These are phyloP conservation scores for Dunckerocampus dactyliophorus DNA, from an alignment of 2,113 vertebrate species.

Conservation along the genomic window DNA sequence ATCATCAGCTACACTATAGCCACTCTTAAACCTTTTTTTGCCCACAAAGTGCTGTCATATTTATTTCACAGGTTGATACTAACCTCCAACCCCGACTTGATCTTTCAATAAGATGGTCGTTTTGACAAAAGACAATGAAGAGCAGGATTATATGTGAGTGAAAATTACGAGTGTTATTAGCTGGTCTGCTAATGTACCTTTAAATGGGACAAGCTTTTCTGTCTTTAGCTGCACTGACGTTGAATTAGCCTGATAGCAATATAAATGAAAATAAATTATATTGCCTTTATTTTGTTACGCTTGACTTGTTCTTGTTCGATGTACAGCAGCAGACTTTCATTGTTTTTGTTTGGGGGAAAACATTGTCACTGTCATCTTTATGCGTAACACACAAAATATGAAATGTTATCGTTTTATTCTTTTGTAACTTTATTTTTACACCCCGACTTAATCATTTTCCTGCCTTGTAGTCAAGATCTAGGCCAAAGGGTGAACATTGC, in stretches of 20 bases:
- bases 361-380: too few relatives aligned
- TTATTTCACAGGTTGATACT: not conserved
- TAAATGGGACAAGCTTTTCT: not conserved
- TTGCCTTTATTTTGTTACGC: not conserved
- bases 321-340: too few relatives aligned
- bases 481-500: conserved; percentile 21
- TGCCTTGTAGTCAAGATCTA: conserved; percentile 5
- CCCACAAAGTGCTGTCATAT: not conserved
- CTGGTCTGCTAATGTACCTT: not conserved
- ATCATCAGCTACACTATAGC: not conserved
- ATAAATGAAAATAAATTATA: not conserved
- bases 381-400: too few relatives aligned
- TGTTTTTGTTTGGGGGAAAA: too few relatives aligned
- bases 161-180: not conserved
- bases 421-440: not conserved
- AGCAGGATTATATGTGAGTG: conserved; percentile 76
- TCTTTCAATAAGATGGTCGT: conserved; percentile 70
- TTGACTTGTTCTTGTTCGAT: not conserved
- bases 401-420: not conserved
- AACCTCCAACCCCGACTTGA: not conserved
- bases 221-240: not conserved
- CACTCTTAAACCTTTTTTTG: not conserved
- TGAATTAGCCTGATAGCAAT: too few relatives aligned
- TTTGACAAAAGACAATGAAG: conserved; percentile 66
- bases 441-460: not conserved